Conservation (phyloP, 2,797 vertebrate genomes). For the Helostoma temminkii region DNA sequence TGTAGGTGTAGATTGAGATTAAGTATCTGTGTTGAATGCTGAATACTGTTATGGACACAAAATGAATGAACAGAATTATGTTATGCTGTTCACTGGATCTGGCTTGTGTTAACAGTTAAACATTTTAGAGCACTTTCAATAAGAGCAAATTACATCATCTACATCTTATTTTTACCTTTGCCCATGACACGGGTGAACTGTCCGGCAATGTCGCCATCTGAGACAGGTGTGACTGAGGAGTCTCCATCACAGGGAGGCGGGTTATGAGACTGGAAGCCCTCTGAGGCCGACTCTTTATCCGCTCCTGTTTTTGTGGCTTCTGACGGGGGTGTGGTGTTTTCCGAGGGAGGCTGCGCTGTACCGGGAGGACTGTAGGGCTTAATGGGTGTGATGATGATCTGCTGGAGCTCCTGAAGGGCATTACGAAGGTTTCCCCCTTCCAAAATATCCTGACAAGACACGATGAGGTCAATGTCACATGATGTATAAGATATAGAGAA, state of each 20-base stretch:
- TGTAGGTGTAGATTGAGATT: neutral
- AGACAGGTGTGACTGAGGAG: conserved; percentile 88
- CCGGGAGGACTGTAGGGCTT: conserved; percentile 87
- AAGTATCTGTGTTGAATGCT: neutral
- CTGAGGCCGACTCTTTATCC: conserved; percentile 84
- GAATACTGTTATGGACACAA: neutral
- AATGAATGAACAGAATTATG: neutral
- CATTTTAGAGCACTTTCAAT: neutral
- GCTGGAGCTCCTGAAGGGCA: conserved; percentile 94
- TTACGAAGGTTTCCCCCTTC: conserved; percentile 95
- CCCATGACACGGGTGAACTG: conserved; percentile 98
- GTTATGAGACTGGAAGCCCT: conserved; percentile 88
- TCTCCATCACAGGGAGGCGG: conserved; percentile 89
- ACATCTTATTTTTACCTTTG: conserved; percentile 86
- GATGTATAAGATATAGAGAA: conserved; percentile 2
- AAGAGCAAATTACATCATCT: neutral
- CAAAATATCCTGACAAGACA: conserved; percentile 88
- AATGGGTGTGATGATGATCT: conserved; percentile 94
- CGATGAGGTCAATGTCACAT: conserved; percentile 4
- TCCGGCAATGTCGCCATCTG: conserved; percentile 94
- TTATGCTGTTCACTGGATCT: neutral
- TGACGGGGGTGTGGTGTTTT: conserved; percentile 57
- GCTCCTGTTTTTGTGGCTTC: conserved; percentile 82
- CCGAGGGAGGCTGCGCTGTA: conserved; percentile 70
- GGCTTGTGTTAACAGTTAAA: neutral